phyloP scores from a whole-genome alignment of 2,113 vertebrate genomes.

The Antigone vipio region DNA sequence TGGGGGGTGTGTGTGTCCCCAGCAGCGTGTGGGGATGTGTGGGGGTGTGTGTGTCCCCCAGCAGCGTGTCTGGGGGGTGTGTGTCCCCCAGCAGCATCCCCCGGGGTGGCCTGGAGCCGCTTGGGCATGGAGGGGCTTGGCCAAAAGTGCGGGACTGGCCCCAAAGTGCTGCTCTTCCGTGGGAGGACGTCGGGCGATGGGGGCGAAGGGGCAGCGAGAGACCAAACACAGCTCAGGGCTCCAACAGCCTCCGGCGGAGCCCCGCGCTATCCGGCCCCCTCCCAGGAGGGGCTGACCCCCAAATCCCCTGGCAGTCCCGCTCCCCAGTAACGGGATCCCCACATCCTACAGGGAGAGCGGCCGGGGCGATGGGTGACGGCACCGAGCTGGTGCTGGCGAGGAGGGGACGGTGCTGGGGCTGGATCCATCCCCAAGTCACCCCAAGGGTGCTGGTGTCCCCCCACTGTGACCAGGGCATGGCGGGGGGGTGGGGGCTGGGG shows the following conservation, averaged over 20 bases:
- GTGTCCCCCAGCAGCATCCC: background rate
- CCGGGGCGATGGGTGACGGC: fast-evolving
- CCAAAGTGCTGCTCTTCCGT: fast-evolving
- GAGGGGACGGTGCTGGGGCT: background rate
- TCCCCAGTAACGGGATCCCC: fast-evolving
- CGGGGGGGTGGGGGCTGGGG: background rate
- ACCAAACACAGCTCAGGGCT: background rate
- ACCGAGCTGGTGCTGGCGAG: background rate
- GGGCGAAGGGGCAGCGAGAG: fast-evolving
- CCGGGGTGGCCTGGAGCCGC: fast-evolving
- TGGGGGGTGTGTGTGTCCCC: too few species aligned
- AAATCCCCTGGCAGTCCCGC: background rate
- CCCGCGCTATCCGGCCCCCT: fast-evolving
- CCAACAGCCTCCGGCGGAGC: fast-evolving
- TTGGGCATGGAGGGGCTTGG: fast-evolving
- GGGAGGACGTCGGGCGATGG: background rate
- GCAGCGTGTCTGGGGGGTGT: too few species aligned
- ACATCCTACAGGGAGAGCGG: fast-evolving
- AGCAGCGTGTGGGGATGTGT: too few species aligned
- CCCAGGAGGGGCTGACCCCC: background rate
- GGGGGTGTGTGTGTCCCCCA: too few species aligned
- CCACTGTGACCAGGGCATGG: fast-evolving
- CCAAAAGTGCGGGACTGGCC: fast-evolving
- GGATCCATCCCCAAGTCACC: background rate
- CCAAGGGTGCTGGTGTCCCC: background rate